Conservation (phyloP, 2,888 invertebrate genomes). For the Elysia crispata region DNA sequence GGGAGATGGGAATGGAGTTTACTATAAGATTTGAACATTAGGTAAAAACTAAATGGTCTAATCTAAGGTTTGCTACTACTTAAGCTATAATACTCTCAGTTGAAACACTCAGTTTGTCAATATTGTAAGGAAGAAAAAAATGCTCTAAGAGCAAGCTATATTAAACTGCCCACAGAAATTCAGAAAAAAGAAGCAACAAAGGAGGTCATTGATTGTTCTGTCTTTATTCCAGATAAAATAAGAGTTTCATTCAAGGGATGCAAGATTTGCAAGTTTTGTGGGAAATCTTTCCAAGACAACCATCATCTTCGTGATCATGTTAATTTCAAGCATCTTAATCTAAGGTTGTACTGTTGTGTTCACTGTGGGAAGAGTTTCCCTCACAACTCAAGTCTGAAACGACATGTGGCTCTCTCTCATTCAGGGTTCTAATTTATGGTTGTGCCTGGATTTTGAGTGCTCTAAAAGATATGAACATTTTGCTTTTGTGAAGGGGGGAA, state of each 20-base stretch:
- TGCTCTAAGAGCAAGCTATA: background rate
- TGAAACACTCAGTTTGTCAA: too few species aligned
- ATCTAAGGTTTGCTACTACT: too few species aligned
- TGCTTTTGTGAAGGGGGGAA: too few species aligned
- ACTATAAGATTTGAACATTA: too few species aligned
- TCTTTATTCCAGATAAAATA: conserved; percentile 34
- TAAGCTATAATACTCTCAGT: too few species aligned
- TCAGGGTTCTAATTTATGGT: too few species aligned
- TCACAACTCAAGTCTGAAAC: conserved; percentile 35
- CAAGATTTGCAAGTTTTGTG: conserved; percentile 43
- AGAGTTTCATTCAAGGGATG: conserved; percentile 18
- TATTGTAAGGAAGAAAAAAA: too few species aligned
- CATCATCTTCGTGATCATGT: conserved; percentile 44
- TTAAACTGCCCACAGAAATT: background rate
- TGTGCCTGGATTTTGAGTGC: too few species aligned
- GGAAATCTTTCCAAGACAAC: conserved; percentile 36
- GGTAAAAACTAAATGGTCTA: too few species aligned
- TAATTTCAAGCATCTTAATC: conserved; percentile 40
- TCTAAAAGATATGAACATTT: too few species aligned
- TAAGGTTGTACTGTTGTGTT: conserved; percentile 23
- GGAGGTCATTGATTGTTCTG: conserved; percentile 24
- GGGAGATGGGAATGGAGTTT: background rate
- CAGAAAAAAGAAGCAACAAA: background rate
- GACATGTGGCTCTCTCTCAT: conserved; percentile 6
- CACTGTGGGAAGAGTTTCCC: conserved; percentile 45